Evolutionary conservation across 2,113 vertebrate genomes (phyloP).

Genomic region (Nanorana parkeri): DNA sequence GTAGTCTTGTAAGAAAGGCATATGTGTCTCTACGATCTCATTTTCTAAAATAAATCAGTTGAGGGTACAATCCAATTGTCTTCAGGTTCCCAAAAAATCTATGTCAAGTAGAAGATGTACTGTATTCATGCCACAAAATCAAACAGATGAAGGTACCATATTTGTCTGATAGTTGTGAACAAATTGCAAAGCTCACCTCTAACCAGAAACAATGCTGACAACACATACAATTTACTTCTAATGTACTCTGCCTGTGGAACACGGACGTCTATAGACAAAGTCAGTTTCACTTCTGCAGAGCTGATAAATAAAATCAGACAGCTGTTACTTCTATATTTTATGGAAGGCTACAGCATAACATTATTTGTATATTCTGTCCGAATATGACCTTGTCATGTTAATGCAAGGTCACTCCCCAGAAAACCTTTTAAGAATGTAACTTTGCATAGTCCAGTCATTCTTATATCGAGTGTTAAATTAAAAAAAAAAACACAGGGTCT

Average conservation of each 20-base stretch:
- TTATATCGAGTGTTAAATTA: too few relatives aligned
- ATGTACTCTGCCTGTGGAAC: constrained; percentile 10
- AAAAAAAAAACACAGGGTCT: too few relatives aligned
- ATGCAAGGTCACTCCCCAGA: background rate
- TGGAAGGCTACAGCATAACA: background rate
- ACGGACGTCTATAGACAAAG: background rate
- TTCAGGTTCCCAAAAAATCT: background rate
- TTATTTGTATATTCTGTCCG: constrained; percentile 10
- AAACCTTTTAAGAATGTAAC: background rate
- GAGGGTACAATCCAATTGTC: background rate
- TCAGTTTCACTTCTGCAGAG: background rate
- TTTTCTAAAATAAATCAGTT: constrained; percentile 22
- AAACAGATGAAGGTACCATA: constrained; percentile 12
- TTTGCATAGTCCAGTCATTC: background rate
- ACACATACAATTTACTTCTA: constrained; percentile 25
- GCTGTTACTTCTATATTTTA: constrained; percentile 6
- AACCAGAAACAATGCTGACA: constrained; percentile 1
- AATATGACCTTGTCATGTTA: background rate
- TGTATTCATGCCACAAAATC: background rate
- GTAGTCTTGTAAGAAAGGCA: background rate
- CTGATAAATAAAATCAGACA: constrained; percentile 36
- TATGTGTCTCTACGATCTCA: background rate
- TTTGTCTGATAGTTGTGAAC: background rate
- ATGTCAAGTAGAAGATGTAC: constrained; percentile 9
- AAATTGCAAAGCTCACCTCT: background rate